Evolutionary conservation across 2,797 vertebrate species (phyloP).

Genomic region (Poliocrania exsul): DNA sequence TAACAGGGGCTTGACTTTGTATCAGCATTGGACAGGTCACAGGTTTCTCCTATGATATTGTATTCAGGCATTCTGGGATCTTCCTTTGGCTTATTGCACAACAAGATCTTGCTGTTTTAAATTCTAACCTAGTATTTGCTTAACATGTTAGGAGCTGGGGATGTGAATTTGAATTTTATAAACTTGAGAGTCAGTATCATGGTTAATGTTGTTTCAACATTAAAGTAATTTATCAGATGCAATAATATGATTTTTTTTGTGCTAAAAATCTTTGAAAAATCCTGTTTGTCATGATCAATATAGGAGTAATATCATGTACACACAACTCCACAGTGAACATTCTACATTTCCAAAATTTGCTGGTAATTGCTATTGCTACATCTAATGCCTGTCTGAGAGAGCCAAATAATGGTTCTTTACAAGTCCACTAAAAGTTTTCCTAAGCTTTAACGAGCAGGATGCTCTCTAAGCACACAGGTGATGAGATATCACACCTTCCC

Average conservation of each 20-base stretch:
- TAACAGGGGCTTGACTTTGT: neutral
- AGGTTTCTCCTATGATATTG: neutral
- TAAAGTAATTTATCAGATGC: neutral
- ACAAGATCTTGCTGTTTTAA: neutral
- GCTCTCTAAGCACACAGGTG: neutral
- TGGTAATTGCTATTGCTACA: neutral
- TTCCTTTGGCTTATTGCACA: neutral
- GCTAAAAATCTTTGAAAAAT: neutral
- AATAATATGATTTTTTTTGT: neutral
- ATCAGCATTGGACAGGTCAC: neutral
- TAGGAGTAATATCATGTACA: neutral
- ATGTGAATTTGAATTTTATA: slow-evolving; percentile 4
- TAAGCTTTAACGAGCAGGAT: neutral
- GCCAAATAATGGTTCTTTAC: neutral
- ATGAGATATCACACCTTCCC: neutral
- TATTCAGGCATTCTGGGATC: neutral
- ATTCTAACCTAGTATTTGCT: neutral
- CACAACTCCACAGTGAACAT: neutral
- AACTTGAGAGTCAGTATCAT: neutral
- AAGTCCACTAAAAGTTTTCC: neutral
- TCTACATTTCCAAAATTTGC: neutral
- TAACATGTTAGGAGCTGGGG: neutral
- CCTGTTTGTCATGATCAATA: neutral
- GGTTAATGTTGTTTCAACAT: neutral
- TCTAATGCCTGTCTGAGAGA: neutral